A percentile compares a stretch with the other conserved stretches of the same genome.
Evolutionary conservation across 2,888 invertebrate species (phyloP).

Genomic region (Yponomeuta plumbellus): DNA sequence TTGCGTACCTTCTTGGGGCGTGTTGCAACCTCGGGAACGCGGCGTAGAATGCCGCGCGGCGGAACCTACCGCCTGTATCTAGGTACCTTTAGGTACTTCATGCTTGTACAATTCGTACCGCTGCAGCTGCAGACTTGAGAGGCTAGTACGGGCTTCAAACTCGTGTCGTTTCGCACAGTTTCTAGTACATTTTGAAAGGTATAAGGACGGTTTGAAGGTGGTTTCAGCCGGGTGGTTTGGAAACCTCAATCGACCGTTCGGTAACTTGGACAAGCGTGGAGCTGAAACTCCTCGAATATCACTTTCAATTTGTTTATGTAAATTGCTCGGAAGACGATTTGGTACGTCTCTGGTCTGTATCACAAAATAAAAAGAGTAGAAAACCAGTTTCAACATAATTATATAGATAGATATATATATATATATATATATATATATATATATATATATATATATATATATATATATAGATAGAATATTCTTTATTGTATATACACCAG

Average conservation of each 20-base stretch:
- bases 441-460: no score
- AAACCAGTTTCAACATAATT: neutral
- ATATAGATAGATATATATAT: no score
- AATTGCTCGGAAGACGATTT: neutral
- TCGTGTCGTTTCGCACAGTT: neutral
- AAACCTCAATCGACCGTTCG: neutral
- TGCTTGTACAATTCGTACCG: constrained; percentile 12
- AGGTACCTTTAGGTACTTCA: constrained; percentile 6
- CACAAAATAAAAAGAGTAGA: neutral
- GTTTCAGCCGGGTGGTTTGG: neutral
- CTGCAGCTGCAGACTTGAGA: constrained; percentile 47
- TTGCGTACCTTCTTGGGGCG: constrained; percentile 35
- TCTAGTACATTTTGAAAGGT: neutral
- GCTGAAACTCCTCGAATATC: neutral
- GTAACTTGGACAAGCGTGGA: neutral
- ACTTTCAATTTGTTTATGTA: constrained; percentile 2
- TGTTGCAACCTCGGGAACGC: constrained; percentile 41
- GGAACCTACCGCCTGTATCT: constrained; percentile 2
- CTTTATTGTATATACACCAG: no score
- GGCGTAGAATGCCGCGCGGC: constrained; percentile 59
- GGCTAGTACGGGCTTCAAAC: neutral
- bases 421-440: no score
- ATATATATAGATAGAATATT: no score
- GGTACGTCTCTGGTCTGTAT: neutral
- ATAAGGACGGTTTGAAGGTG: neutral